Conservation (phyloP, 1,140 invertebrate species). For the Penaeus chinensis region DNA sequence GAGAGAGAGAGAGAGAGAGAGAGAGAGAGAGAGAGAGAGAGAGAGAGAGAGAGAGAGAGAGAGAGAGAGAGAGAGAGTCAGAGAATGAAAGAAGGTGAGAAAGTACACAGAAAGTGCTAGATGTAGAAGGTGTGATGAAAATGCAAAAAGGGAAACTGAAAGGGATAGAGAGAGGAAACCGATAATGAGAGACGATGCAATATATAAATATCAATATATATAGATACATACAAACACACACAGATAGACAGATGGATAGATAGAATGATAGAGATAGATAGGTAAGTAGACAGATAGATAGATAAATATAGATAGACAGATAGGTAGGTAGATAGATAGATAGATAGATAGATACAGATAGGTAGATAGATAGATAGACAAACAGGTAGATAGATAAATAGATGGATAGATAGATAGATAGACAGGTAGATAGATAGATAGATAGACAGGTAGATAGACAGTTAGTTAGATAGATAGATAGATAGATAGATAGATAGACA, state of each 20-base stretch:
- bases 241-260: not conserved
- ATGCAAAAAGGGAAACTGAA: not conserved
- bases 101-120: not conserved
- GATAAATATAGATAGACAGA: not conserved
- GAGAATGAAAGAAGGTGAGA: not conserved
- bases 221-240: not conserved
- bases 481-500: no score
- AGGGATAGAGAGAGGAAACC: not conserved
- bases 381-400: no score
- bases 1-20: no score
- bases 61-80: not conserved
- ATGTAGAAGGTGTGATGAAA: not conserved
- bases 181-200: not conserved
- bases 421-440: no score
- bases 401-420: no score
- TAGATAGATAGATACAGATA: no score
- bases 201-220: not conserved
- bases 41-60: not conserved
- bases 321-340: no score
- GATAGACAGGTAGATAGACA: no score
- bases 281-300: no score
- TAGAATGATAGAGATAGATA: not conserved
- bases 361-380: no score
- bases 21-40: no score
- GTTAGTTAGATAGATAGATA: not conserved